phyloP scores from a whole-genome alignment of 2,113 vertebrate species.

The Alces alces region DNA sequence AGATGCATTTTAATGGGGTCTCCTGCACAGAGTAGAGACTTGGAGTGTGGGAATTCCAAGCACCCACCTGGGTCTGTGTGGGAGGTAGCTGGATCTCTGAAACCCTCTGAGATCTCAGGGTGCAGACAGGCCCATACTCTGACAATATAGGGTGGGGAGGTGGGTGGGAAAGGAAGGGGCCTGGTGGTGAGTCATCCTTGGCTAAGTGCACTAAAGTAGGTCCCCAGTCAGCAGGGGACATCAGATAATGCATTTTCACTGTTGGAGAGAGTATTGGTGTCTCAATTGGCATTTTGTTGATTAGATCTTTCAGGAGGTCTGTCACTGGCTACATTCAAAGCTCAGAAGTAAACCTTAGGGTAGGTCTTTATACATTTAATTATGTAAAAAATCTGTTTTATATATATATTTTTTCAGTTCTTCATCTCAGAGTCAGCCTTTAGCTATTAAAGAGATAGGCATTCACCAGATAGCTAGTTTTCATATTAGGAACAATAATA shows the following conservation, averaged over 20 bases:
- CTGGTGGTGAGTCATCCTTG: constrained; percentile 5
- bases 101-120: not conserved
- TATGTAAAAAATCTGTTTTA: not conserved
- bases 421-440: not conserved
- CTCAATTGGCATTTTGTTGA: constrained; percentile 45
- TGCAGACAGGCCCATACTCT: not conserved
- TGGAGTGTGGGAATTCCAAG: not conserved
- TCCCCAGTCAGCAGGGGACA: not conserved
- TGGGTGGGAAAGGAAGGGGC: not conserved
- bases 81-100: not conserved
- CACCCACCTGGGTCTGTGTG: not conserved
- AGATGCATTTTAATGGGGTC: constrained; percentile 32
- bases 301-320: constrained; percentile 23
- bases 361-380: not conserved
- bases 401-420: not conserved
- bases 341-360: not conserved
- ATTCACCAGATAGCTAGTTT: not conserved
- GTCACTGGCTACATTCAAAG: not conserved
- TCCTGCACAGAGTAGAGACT: not conserved
- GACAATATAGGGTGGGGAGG: not conserved
- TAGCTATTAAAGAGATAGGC: not conserved
- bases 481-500: not conserved
- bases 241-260: constrained; percentile 9
- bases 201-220: not conserved
- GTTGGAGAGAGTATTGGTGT: not conserved